phyloP scores from a whole-genome alignment of 64 coral and sea anemone species.

The Cladopsammia gracilis region DNA sequence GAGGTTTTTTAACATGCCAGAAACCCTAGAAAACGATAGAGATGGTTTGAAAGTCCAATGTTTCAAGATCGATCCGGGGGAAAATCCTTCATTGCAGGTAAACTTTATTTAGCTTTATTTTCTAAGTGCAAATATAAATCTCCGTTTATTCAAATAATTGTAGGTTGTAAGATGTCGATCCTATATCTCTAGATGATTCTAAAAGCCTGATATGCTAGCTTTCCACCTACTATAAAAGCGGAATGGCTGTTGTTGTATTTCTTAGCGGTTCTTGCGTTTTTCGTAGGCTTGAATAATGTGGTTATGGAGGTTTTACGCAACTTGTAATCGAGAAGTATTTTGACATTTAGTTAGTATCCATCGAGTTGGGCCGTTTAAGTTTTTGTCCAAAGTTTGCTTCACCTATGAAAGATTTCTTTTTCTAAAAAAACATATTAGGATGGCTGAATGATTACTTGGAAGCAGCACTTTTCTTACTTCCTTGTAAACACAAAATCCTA shows the following conservation, averaged over 20 bases:
- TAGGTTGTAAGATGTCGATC: no score
- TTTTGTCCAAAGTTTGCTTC: background rate
- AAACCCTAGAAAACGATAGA: constrained; percentile 8
- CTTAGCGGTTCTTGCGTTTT: constrained; percentile 3
- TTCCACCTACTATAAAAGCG: background rate
- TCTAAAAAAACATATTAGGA: no score
- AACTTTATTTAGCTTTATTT: background rate
- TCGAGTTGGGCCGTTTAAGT: background rate
- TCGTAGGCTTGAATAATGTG: background rate
- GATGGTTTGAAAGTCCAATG: constrained; percentile 50
- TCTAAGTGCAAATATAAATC: no score
- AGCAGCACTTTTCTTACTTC: background rate
- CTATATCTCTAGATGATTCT: background rate
- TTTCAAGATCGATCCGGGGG: constrained; percentile 26
- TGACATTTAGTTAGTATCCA: background rate
- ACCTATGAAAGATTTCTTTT: background rate
- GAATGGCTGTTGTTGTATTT: background rate
- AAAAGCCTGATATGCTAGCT: background rate
- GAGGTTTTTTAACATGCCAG: constrained; percentile 50
- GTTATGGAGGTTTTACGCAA: constrained; percentile 5
- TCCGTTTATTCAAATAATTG: no score
- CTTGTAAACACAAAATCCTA: constrained; percentile 23
- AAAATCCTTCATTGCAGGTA: background rate
- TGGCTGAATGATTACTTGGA: background rate
- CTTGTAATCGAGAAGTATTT: background rate